Evolutionary conservation across 1,140 invertebrate genomes (phyloP).

Genomic region (Leptonema lineaticorne): DNA sequence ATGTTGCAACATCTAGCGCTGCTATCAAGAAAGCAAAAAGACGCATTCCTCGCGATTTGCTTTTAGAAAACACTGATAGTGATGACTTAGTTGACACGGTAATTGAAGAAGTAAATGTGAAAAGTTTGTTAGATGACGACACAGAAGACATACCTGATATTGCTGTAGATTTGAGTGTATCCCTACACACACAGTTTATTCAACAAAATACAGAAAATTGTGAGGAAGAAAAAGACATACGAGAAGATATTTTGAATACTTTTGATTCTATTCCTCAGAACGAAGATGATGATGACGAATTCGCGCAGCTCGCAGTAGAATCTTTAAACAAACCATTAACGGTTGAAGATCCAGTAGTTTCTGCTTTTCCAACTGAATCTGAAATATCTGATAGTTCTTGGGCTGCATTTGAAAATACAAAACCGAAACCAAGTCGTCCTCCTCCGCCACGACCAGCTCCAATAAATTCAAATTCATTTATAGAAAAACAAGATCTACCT

Average conservation of each 20-base stretch:
- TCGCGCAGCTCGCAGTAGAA: constrained; percentile 71
- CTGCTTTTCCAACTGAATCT: constrained; percentile 43
- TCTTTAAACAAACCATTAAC: constrained; percentile 62
- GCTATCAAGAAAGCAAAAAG: constrained; percentile 58
- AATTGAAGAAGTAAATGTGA: constrained; percentile 44
- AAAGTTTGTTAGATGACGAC: constrained; percentile 72
- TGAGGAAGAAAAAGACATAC: constrained; percentile 38
- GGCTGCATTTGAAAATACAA: constrained; percentile 60
- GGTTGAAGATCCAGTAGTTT: constrained; percentile 45
- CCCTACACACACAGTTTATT: constrained; percentile 58
- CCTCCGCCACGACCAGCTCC: constrained; percentile 34
- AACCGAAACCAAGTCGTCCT: constrained; percentile 36
- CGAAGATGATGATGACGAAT: constrained; percentile 71
- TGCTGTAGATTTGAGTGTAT: constrained; percentile 65
- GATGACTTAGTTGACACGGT: constrained; percentile 42
- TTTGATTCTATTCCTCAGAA: constrained; percentile 55
- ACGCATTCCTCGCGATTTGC: constrained; percentile 64
- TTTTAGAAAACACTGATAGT: constrained; percentile 69
- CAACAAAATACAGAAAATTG: constrained; percentile 51
- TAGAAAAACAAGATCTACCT: neutral
- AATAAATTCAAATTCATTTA: neutral
- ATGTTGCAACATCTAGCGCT: constrained; percentile 61
- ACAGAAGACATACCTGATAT: constrained; percentile 64
- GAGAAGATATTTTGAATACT: constrained; percentile 50
- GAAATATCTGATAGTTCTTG: constrained; percentile 57